Base-by-base conservation (phyloP, 2,888 invertebrate species). In the Pomacea canaliculata region DNA sequence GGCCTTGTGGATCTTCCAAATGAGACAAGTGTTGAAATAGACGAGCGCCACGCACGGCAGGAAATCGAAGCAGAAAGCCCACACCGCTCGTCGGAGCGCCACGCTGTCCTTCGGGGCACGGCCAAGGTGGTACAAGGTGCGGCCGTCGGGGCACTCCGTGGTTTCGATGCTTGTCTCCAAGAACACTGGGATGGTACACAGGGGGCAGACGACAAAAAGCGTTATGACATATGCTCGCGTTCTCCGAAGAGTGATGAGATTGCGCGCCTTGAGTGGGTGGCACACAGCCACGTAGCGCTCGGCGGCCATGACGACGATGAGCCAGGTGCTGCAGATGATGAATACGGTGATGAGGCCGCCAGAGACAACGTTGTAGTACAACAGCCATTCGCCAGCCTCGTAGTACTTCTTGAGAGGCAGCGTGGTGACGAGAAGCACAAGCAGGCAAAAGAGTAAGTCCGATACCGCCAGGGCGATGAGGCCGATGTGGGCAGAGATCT, bases 231-330 rank as follows among this genome's bases (percentile, higher is more conserved):
- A 86, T 13, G 86, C 82, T n/a, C 86, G 76, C 1, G 89, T 89
- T 56, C 85, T 83, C n/a, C 81, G 82, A 37, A 89, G 79, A 10
- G 86, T 86, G 68, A 90, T 88, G 13, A 89, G 78, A 78, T 88
- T 86, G 48, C 89, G 80, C 3, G 90, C 89, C 76, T 86, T 86
- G 60, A 90, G 85, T 3, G 90, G 89, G 75, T 90, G 89, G 80
- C 90, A 90, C 27, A 90, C 89, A 51, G 90, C 90, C 18, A 88
- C 80, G 74, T 89, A 90, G n/a, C 90, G 81, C 69, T 89, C 89
- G 0, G 85, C 88, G 7, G 90, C 90, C 88, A 90, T 89, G 51
- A 87, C 86, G 1, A 90, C 89, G 16, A 89, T 90, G 49, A 90
- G 82, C 88, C 88, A 89, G 7, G 89, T 89, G 79, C 88, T 88